Conservation (phyloP, 2,888 invertebrate species). For the Andrena haemorrhoa region DNA sequence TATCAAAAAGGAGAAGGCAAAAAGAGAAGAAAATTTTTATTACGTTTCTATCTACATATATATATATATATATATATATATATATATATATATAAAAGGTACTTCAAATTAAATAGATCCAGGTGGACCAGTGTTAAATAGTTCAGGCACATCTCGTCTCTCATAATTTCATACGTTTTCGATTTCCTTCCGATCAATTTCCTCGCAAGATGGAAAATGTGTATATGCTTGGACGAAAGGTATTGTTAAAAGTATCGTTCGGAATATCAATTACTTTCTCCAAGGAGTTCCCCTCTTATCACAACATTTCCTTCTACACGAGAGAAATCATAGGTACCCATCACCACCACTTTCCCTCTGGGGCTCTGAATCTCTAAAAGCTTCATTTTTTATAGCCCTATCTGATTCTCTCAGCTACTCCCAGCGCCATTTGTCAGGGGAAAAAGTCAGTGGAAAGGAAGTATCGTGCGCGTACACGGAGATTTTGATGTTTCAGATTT, state of each 20-base stretch:
- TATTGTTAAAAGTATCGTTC: neutral
- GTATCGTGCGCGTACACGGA: slow-evolving; percentile 18
- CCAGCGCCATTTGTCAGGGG: slow-evolving; percentile 44
- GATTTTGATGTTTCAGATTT: slow-evolving; percentile 39
- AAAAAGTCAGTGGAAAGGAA: slow-evolving; percentile 21
- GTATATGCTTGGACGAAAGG: neutral
- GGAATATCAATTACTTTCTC: slow-evolving; percentile 23
- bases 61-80: no score
- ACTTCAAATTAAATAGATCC: no score
- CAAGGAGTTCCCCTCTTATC: neutral
- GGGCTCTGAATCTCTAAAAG: slow-evolving; percentile 40
- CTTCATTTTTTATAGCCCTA: slow-evolving; percentile 49
- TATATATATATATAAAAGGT: no score
- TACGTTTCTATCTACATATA: neutral
- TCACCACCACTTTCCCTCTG: slow-evolving; percentile 22
- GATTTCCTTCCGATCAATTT: neutral
- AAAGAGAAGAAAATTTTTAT: neutral
- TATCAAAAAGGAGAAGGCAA: neutral
- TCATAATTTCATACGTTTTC: no score
- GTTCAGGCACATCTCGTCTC: no score
- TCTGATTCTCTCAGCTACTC: slow-evolving; percentile 35
- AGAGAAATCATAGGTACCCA: slow-evolving; percentile 51
- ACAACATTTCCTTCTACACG: slow-evolving; percentile 14
- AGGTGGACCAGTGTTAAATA: no score
- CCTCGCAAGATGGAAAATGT: neutral